phyloP scores from a whole-genome alignment of 2,797 vertebrate genomes.

The Enteromius anoplus region DNA sequence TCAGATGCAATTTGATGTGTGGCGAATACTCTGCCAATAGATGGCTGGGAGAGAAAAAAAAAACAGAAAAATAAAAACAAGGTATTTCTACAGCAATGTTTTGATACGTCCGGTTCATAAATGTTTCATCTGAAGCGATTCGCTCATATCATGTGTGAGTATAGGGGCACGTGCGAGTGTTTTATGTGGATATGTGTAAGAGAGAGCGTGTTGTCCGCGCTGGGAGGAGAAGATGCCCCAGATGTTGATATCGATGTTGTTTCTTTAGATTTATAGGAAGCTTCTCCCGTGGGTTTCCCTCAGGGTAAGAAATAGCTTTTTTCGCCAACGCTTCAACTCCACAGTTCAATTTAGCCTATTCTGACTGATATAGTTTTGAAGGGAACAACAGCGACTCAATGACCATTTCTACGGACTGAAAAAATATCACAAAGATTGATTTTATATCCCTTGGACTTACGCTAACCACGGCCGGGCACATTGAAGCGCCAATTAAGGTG shows the following conservation, averaged over 20 bases:
- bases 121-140: conserved; percentile 38
- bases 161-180: conserved; percentile 42
- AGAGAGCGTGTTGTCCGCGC: conserved; percentile 51
- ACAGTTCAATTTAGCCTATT: conserved; percentile 66
- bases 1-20: conserved; percentile 26
- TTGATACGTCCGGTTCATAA: conserved; percentile 41
- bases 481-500: conserved; percentile 45
- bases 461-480: conserved; percentile 20
- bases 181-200: conserved; percentile 46
- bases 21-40: conserved; percentile 19
- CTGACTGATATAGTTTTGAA: conserved; percentile 61
- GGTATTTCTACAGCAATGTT: conserved; percentile 39
- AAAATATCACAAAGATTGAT: conserved; percentile 60
- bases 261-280: conserved; percentile 68
- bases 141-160: conserved; percentile 39
- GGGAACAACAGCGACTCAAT: conserved; percentile 57
- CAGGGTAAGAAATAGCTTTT: conserved; percentile 62
- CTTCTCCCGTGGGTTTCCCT: conserved; percentile 60
- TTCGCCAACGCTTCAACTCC: conserved; percentile 56
- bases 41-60: conserved; percentile 34
- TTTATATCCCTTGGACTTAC: conserved; percentile 53
- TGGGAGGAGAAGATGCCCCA: conserved; percentile 58
- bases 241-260: conserved; percentile 67
- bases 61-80: conserved; percentile 8
- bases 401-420: conserved; percentile 54